These are phyloP conservation scores for Ferrisia virgata DNA, from an alignment of 2,888 invertebrate species.

Conservation along the genomic window DNA sequence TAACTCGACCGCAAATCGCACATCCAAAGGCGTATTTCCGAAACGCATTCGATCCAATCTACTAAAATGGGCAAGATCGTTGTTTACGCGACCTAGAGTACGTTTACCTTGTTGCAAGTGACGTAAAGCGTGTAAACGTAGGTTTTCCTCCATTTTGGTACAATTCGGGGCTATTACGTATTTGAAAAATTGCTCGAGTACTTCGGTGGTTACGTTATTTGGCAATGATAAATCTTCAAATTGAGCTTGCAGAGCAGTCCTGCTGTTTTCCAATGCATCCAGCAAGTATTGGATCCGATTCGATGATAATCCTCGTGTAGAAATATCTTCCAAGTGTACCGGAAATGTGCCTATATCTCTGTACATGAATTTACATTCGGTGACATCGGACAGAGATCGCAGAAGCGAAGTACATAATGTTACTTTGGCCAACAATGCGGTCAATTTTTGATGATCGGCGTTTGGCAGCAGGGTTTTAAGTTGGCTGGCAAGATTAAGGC, in stretches of 20 bases:
- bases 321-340: constrained; percentile 70
- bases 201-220: not conserved
- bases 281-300: constrained; percentile 35
- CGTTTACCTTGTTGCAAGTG: constrained; percentile 69
- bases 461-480: constrained; percentile 10
- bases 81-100: constrained; percentile 55
- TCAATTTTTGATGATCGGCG: constrained; percentile 16
- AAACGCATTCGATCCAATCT: not conserved
- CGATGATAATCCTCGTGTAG: constrained; percentile 51
- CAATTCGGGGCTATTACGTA: constrained; percentile 65
- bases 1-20: constrained; percentile 64
- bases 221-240: not conserved
- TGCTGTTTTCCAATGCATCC: constrained; percentile 14
- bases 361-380: constrained; percentile 73
- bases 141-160: constrained; percentile 84
- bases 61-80: not conserved
- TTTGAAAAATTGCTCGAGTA: not conserved
- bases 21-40: not conserved
- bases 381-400: constrained; percentile 58
- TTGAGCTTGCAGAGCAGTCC: not conserved
- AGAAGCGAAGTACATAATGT: not conserved
- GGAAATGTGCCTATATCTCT: constrained; percentile 74
- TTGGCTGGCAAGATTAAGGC: constrained; percentile 31
- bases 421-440: not conserved
- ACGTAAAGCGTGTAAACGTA: constrained; percentile 86